Conservation (phyloP, 2,797 vertebrate genomes). For the Coregonus suidteri region DNA sequence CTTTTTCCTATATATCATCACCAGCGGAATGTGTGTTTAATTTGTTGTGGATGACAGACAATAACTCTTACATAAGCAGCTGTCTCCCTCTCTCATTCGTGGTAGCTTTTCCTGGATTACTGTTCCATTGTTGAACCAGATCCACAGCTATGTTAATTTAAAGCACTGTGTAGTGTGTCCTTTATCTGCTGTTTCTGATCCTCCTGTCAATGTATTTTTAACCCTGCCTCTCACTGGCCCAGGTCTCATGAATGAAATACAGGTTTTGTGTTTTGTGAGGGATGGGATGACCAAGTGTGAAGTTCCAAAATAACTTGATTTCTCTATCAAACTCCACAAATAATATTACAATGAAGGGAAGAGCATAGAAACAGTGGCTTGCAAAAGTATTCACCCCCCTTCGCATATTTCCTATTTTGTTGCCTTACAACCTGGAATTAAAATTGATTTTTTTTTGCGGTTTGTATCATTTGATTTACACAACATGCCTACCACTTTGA, state of each 20-base stretch:
- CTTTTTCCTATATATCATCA: constrained; percentile 48
- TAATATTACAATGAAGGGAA: too few species aligned
- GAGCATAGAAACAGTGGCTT: too few species aligned
- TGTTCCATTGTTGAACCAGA: constrained; percentile 70
- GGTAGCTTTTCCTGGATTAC: constrained; percentile 76
- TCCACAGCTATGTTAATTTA: constrained; percentile 76
- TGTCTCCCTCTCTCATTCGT: constrained; percentile 74
- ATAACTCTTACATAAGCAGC: constrained; percentile 77
- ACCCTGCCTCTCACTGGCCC: constrained; percentile 56
- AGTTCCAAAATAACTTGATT: too few species aligned
- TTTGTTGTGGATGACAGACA: constrained; percentile 46
- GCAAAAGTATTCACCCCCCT: too few species aligned
- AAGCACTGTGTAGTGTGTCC: constrained; percentile 65
- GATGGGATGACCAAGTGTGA: constrained; percentile 34
- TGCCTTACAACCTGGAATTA: too few species aligned
- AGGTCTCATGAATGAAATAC: constrained; percentile 41
- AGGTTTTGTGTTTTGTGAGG: constrained; percentile 45
- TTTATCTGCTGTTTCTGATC: constrained; percentile 69
- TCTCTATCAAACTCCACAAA: neutral
- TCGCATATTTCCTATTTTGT: too few species aligned
- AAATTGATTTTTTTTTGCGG: too few species aligned
- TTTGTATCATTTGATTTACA: too few species aligned
- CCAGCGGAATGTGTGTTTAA: constrained; percentile 48
- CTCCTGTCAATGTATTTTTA: constrained; percentile 69
- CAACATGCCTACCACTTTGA: too few species aligned